These are phyloP conservation scores for Isurus oxyrinchus DNA, from an alignment of 2,113 vertebrate genomes.

Conservation along the genomic window DNA sequence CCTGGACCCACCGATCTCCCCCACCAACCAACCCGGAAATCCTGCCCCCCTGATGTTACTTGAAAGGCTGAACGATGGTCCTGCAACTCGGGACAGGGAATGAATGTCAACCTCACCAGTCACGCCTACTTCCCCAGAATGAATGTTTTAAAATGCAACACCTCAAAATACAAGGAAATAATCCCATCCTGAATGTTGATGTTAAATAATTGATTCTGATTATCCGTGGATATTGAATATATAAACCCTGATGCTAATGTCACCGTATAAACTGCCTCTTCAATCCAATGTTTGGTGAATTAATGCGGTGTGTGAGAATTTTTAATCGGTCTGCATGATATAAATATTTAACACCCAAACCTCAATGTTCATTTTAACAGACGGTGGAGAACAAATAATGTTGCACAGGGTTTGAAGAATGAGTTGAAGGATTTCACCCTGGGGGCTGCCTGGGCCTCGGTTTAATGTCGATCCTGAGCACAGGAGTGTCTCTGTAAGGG, in stretches of 20 bases:
- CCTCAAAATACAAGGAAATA: background rate
- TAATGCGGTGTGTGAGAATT: slow-evolving; percentile 27
- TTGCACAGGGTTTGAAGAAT: background rate
- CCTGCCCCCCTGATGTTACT: no score
- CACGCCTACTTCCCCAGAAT: background rate
- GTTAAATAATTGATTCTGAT: slow-evolving; percentile 1
- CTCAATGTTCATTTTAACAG: background rate
- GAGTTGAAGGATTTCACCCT: background rate
- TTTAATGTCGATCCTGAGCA: no score
- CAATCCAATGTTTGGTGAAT: slow-evolving; percentile 2
- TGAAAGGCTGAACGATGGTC: no score
- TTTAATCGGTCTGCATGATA: background rate
- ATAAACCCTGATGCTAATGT: slow-evolving; percentile 21
- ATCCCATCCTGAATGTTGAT: background rate
- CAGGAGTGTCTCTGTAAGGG: no score
- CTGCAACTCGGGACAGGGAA: background rate
- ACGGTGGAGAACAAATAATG: background rate
- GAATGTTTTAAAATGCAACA: background rate
- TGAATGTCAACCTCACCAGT: no score
- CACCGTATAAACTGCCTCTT: slow-evolving; percentile 24
- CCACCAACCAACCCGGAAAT: no score
- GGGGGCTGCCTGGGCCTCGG: background rate
- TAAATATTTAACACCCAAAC: slow-evolving; percentile 19
- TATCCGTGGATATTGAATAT: background rate
- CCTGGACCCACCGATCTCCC: no score